These are phyloP conservation scores for Tokudaia tokunoshimensis DNA, from an alignment of 2,797 vertebrate species.

Conservation along the genomic window DNA sequence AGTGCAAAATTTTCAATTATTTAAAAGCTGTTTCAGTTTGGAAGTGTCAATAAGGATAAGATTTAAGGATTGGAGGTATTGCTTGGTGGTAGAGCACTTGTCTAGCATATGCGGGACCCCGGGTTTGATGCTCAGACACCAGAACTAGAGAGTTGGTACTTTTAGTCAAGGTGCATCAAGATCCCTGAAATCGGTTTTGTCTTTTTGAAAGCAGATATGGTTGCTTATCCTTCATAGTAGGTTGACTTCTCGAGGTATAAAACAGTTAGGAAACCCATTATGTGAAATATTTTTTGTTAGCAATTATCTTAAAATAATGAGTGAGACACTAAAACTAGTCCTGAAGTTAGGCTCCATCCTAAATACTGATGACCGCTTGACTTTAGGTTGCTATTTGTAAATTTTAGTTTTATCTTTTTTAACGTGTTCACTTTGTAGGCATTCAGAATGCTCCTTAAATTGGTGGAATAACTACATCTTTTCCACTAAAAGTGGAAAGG, in stretches of 20 bases:
- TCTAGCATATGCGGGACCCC: not conserved
- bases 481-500: not conserved
- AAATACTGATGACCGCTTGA: not conserved
- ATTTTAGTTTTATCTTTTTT: conserved; percentile 5
- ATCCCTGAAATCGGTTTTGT: not conserved
- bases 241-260: not conserved
- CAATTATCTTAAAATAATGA: not conserved
- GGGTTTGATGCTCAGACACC: not conserved
- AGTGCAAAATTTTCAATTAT: not conserved
- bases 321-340: not conserved
- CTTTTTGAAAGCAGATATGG: not conserved
- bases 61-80: not conserved
- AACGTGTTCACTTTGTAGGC: not conserved
- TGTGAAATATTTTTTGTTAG: not conserved
- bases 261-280: not conserved
- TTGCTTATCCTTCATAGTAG: conserved; percentile 17
- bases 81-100: not conserved
- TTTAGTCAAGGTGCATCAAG: not conserved
- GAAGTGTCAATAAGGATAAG: not conserved
- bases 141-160: not conserved
- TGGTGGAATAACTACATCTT: not conserved
- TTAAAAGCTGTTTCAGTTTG: conserved; percentile 48
- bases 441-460: not conserved
- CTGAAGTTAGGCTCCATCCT: not conserved
- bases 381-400: not conserved